Conservation (phyloP, 2,797 vertebrate genomes). For the Paedocypris micromegethes region DNA sequence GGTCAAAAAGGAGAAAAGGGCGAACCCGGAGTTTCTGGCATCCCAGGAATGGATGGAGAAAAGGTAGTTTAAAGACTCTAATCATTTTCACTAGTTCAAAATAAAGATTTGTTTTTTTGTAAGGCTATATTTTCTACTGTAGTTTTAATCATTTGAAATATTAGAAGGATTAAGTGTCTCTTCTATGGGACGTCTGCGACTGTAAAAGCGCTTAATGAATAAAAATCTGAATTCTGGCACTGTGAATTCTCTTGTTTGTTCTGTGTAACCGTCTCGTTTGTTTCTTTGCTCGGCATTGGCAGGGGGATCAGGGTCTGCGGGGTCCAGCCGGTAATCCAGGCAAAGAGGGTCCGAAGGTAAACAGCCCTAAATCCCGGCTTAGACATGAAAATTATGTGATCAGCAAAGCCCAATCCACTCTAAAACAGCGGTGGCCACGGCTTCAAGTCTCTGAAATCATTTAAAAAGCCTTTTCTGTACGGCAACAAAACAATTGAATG, state of each 20-base stretch:
- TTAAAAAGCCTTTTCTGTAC: background rate
- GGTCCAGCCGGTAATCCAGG: slow-evolving; percentile 90
- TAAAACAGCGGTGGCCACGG: background rate
- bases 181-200: no score
- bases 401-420: background rate
- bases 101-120: no score
- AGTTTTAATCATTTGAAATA: no score
- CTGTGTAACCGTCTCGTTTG: slow-evolving; percentile 7
- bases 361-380: slow-evolving; percentile 34
- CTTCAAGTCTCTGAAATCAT: background rate
- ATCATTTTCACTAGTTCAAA: no score
- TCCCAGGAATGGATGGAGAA: slow-evolving; percentile 57
- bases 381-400: slow-evolving; percentile 5
- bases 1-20: slow-evolving; percentile 77
- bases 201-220: no score
- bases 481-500: background rate
- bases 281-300: slow-evolving; percentile 36
- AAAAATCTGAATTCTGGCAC: no score
- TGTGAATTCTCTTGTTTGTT: slow-evolving; percentile 16
- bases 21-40: slow-evolving; percentile 60
- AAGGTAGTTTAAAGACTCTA: slow-evolving; percentile 58
- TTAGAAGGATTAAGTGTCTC: no score
- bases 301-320: slow-evolving; percentile 85
- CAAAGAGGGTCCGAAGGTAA: slow-evolving; percentile 94
- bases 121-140: no score